Conservation (phyloP, 1,140 invertebrate genomes). For the Spodoptera frugiperda region DNA sequence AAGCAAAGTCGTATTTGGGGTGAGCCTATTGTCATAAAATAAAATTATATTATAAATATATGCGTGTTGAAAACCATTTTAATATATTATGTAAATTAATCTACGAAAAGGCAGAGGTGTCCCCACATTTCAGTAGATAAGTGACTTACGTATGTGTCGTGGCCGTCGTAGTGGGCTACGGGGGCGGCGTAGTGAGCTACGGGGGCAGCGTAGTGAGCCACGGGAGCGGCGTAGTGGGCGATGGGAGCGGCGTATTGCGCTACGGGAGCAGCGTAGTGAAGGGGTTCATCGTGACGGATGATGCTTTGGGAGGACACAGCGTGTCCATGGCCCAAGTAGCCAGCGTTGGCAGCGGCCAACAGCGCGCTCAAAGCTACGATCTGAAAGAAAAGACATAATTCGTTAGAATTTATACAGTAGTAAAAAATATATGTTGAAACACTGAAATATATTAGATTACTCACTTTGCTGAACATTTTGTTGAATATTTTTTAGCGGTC, state of each 20-base stretch:
- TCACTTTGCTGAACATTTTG: constrained; percentile 68
- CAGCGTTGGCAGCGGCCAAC: constrained; percentile 66
- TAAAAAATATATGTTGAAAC: not conserved
- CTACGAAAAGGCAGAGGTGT: not conserved
- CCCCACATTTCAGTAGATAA: not conserved
- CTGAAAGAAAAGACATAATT: constrained; percentile 35
- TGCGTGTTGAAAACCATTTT: no score
- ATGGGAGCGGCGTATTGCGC: constrained; percentile 64
- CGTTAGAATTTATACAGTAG: not conserved
- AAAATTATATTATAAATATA: not conserved
- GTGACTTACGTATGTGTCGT: constrained; percentile 71
- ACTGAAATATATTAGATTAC: constrained; percentile 2
- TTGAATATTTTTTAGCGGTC: constrained; percentile 19
- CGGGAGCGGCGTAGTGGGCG: constrained; percentile 59
- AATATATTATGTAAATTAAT: no score
- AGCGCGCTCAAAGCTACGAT: constrained; percentile 65
- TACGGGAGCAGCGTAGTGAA: constrained; percentile 59
- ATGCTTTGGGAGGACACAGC: constrained; percentile 80
- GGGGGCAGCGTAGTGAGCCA: constrained; percentile 65
- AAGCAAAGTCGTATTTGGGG: constrained; percentile 84
- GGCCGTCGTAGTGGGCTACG: constrained; percentile 63
- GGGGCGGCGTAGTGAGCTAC: constrained; percentile 64
- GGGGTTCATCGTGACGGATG: constrained; percentile 71
- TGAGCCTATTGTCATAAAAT: constrained; percentile 59
- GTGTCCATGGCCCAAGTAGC: constrained; percentile 62